Evolutionary conservation across 2,113 vertebrate genomes (phyloP), one percentile per base, ranked within the genome.

Genomic region (Hiodon tergisus): DNA sequence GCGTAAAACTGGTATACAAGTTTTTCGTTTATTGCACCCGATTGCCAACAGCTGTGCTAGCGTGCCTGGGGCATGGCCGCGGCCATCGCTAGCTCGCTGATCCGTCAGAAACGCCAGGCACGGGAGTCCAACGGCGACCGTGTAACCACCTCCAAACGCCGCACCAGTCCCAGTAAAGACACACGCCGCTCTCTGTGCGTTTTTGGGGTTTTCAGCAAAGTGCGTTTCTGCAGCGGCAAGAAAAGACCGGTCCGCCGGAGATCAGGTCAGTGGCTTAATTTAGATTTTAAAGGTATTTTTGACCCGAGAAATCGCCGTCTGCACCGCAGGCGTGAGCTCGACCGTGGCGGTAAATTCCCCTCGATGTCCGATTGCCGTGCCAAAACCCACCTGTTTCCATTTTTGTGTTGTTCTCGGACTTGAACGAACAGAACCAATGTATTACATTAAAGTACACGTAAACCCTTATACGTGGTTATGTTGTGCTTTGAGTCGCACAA

Each of bases 51-150:
- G 31, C 65, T 67, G 71, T 73, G 66, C 72, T 54, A 6, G 60
- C 67, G n/a, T 68, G 62, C 69, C 77, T 0, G 86, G 81, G 78
- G 78, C 67, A 96, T 98, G 95, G 96, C 96, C 79, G 96, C 96
- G 74, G 31, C 31, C 31, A 95, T 98, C 86, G 97, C 97, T 87
- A 99, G 97, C 92, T 98, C 96, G 80, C 88, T 98, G 87, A 98
- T 99, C 88, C 94, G 96, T 63, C 95, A 98, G 91, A 96, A 93
- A 87, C 93, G 97, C 8, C 96, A 96, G 85, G 97, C 97, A 47
- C 93, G 97, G 83, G 96, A 97, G 87, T 88, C 93, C 81, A 95
- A 94, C 92, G 92, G 88, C 84, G 95, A 97, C 63, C 93, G 95
- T 17, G 94, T 94, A 63, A 86, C 91, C 66, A 89, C 93, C 78